A percentile compares a stretch with the other conserved stretches of the same genome.
Conservation (phyloP, 2,113 vertebrate genomes). For the Campylomormyrus tamandua region DNA sequence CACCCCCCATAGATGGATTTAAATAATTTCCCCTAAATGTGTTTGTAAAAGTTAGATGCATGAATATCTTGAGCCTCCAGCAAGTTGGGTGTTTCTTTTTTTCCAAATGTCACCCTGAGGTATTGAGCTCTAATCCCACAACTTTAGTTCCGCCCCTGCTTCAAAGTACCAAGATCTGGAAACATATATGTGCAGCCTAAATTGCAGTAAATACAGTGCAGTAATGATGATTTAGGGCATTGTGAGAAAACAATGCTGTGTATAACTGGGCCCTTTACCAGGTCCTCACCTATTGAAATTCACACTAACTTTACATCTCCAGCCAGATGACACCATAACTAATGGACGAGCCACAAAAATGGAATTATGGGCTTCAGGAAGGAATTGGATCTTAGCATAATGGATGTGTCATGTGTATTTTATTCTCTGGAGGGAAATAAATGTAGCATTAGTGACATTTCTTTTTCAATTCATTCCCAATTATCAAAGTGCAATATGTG, state of each 20-base stretch:
- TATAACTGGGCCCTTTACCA: not conserved
- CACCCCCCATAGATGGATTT: conserved; percentile 4
- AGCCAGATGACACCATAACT: not conserved
- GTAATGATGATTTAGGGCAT: not conserved
- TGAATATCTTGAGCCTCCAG: conserved; percentile 16
- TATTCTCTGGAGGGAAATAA: conserved; percentile 15
- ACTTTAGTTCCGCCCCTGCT: conserved; percentile 7
- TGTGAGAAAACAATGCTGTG: not conserved
- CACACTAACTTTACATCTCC: not conserved
- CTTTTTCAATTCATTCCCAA: not conserved
- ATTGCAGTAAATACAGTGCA: not conserved
- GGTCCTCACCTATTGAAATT: not conserved
- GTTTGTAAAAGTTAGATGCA: conserved; percentile 18
- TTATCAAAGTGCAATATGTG: not conserved
- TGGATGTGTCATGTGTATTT: not conserved
- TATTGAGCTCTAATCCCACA: conserved; percentile 13
- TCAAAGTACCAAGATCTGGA: conserved; percentile 19
- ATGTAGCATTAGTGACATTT: not conserved
- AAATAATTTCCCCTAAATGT: conserved; percentile 19
- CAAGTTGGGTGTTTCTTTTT: not conserved
- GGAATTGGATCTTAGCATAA: not conserved
- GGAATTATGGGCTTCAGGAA: not conserved
- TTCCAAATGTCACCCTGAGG: conserved; percentile 11
- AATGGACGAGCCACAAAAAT: not conserved
- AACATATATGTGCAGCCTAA: conserved; percentile 7